Evolutionary conservation across 2,888 invertebrate species (phyloP), one percentile per base, ranked within the genome.

Genomic region (Limulus polyphemus): DNA sequence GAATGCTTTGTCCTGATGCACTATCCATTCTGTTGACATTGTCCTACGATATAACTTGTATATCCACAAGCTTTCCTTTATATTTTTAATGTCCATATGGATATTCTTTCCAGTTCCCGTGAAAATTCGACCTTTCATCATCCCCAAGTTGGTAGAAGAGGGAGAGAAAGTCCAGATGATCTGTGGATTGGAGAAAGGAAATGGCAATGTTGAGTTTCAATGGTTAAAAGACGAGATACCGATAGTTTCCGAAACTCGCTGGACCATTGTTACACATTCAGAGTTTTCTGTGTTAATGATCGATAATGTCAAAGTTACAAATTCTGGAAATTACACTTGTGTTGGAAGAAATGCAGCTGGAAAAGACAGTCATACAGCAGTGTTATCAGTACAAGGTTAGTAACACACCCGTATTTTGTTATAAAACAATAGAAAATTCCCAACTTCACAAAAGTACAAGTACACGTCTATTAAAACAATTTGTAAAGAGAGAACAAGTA

Each of bases 321-420:
- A 59, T 47, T 55, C 56, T 10, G 68, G 67, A 49, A 68, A 65
- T 56, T 68, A 67, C 55, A 57, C 65, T 0, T 68, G 67, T 50
- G 14, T 47, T 47, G 64, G 57, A 11, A 52, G 51, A 5, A 65
- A 58, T 57, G 49, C 11, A 14, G 49, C 56, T 0, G 65, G 65
- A 17, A 14, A 56, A 59, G 65, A 59, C n/a, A 51, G n/a, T 2
- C 58, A 51, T 56, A 56, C 65, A 4, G 46, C 65, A 10, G 51
- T 56, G 51, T 58, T 65, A 16, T 56, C 56, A 58, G 63, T 65
- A 0, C 60, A 63, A 62, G 65, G 65, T 65, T 55, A 59, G 32
- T 32, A 32, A 32, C 32, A 32, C 32, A 32, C 1, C 32, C 1
- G 5, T 32, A 0, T 32, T 32, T 7, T 32, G 32, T 32, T n/a